These are phyloP conservation scores for Mormyrops boulengeri DNA, from an alignment of 2,797 vertebrate species.

Conservation along the genomic window DNA sequence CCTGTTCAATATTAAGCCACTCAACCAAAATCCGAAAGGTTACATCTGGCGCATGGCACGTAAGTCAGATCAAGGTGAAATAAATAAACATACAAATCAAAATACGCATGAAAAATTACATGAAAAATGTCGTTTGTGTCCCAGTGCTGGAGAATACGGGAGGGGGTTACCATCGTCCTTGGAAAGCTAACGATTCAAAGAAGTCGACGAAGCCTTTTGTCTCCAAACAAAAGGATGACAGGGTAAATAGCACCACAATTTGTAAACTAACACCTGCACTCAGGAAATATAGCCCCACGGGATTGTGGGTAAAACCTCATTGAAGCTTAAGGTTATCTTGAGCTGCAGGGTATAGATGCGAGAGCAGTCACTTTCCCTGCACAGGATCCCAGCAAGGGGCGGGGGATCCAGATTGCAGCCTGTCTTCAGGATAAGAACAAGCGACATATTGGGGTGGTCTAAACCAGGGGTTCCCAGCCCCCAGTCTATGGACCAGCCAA, in stretches of 20 bases:
- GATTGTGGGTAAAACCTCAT: conserved; percentile 19
- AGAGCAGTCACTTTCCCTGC: neutral
- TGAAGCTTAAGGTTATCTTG: conserved; percentile 18
- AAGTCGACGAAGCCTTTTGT: neutral
- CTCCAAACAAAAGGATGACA: conserved; percentile 6
- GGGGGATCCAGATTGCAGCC: neutral
- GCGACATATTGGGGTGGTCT: neutral
- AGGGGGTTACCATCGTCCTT: neutral
- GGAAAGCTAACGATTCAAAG: neutral
- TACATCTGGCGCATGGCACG: conserved; percentile 44
- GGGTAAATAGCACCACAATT: neutral
- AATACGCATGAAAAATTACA: conserved; percentile 6
- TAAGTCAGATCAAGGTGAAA: conserved; percentile 46
- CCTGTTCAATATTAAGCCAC: conserved; percentile 41
- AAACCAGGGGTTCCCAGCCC: neutral
- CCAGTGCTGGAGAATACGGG: neutral
- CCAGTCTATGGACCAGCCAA: neutral
- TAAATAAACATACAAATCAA: neutral
- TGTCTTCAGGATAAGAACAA: neutral
- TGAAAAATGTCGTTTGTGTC: neutral
- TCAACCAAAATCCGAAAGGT: conserved; percentile 51
- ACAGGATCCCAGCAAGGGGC: neutral
- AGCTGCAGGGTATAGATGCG: neutral
- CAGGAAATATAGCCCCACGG: conserved; percentile 4
- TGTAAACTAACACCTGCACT: neutral